Base-by-base conservation (phyloP, 2,797 vertebrate species). In the Bucorvus abyssinicus region DNA sequence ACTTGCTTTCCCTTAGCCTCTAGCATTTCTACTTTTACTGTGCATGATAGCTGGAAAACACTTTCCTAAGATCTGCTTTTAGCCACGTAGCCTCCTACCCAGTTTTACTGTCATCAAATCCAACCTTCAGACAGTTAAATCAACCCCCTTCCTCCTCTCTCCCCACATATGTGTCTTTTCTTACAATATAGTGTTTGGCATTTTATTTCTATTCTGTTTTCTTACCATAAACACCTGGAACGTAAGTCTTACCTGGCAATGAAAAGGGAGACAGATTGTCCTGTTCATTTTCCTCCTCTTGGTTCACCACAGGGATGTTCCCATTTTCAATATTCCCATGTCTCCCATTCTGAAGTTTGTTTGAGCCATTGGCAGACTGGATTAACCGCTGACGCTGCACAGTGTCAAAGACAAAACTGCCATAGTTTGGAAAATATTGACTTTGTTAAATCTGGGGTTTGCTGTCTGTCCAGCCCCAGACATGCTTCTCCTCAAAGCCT, bases 331-430 rank as follows among this genome's bases (percentile, higher is more conserved):
- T 98, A 87, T 97, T 98, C 49, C 99, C 98, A 3, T 98, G 98
- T 81, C 98, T 99, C 67, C 99, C 99, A 18, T 95, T 98, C 32
- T 99, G 99, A 67, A 98, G 97, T 10, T 98, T 98, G 26, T 97
- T 98, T 71, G 99, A 97, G 2, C 99, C 98, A 3, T 99, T 99
- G 24, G 99, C 98, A 1, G 98, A 98, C 23, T 99, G 99, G 93
- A 99, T 99, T 95, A 99, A 97, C 95, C 99, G 98, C 98, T 99
- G 99, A 67, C 99, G 98, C 99, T 98, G 97, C 52, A 98, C 86
- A 97, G 97, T 97, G 55, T 96, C 96, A 87, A 78, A 92, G 55
- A 95, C 29, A 95, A 59, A 95, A 76, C 24, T 50, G 26, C 17
- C 57, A 80, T 3, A 40, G 44, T 90, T 92, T 30, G 68, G 73